Evolutionary conservation across 2,888 invertebrate species (phyloP).

Genomic region (Phragmatobia fuliginosa): DNA sequence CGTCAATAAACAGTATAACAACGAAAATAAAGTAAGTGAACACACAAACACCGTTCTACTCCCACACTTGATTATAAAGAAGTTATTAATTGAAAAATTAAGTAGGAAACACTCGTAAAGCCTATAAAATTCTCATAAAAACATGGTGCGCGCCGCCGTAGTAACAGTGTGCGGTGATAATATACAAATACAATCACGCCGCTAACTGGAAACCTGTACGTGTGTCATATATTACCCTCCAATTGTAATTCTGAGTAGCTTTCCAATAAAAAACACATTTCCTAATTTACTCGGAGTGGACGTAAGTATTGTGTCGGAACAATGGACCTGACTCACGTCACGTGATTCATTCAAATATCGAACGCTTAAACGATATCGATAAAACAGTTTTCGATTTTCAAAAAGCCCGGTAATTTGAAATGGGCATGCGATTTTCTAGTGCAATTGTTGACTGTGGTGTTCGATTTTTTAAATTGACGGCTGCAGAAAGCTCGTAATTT

Average conservation of each 20-base stretch:
- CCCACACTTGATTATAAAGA: conserved; percentile 6
- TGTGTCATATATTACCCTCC: conserved; percentile 72
- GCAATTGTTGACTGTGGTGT: conserved; percentile 14
- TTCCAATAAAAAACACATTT: conserved; percentile 84
- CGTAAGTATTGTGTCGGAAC: conserved; percentile 77
- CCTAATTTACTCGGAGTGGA: conserved; percentile 80
- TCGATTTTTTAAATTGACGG: conserved; percentile 20
- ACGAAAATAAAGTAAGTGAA: conserved; percentile 21
- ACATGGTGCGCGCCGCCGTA: conserved; percentile 45
- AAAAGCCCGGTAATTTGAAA: conserved; percentile 35
- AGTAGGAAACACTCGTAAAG: conserved; percentile 33
- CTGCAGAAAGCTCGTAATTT: conserved; percentile 8
- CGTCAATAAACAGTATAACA: conserved; percentile 45
- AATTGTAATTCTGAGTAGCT: conserved; percentile 80
- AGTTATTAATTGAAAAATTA: conserved; percentile 40
- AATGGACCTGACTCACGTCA: conserved; percentile 81
- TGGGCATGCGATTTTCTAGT: conserved; percentile 29
- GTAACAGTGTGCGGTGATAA: conserved; percentile 54
- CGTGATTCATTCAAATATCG: conserved; percentile 82
- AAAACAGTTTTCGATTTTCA: conserved; percentile 46
- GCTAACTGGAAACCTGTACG: conserved; percentile 75
- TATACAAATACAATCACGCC: conserved; percentile 73
- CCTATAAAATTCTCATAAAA: conserved; percentile 37
- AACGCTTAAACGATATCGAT: conserved; percentile 58
- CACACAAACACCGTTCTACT: conserved; percentile 7